Base-by-base conservation (phyloP, 2,797 vertebrate genomes). In the Sebastolobus altivelis region DNA sequence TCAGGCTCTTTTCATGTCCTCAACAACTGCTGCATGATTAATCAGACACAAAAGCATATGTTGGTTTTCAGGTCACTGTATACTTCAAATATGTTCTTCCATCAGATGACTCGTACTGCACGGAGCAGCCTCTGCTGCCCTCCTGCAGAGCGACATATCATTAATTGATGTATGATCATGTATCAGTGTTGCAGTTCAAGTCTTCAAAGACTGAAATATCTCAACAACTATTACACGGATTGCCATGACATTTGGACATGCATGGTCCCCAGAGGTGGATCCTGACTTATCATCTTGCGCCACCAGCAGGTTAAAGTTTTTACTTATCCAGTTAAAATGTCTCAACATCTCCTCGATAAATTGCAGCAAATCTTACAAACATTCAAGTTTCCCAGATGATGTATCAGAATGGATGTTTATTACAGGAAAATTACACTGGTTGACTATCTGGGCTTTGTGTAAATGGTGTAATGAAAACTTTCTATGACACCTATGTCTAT, bases 21-120 rank as follows among this genome's bases (percentile, higher is more conserved):
- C 4, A 63, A 85, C 54, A 71, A 33, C 60, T n/a, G 54, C 77
- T 60, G 27, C 62, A 52, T 74, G 27, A 75, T 71, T 75, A 77
- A 80, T 72, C 61, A 72, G 9, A 76, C 54, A 81, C n/a, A 60
- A 37, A 54, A 40, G 7, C 35, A 78, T 20, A 46, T 49, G 40
- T 52, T 72, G 37, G 14, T 77, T 72, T 72, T 43, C 40, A 58
- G 37, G 60, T 76, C 20, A 40, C 46, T 8, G 6, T n/a, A 12
- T 4, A 37, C 72, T 79, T 86, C 6, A 20, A 29, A 74, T 29
- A 43, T 38, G 7, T 5, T 31, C 33, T 38, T 27, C 54, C 33
- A 27, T 54, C 62, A 46, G 31, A 33, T 31, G 63, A 62, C 27
- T 77, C 31, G 8, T 37, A 16, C 12, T 20, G 43, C 38, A 18